These are phyloP conservation scores for Hemicentrotus pulcherrimus DNA, from an alignment of 35 echinoderm and acorn worm genomes.

Conservation along the genomic window DNA sequence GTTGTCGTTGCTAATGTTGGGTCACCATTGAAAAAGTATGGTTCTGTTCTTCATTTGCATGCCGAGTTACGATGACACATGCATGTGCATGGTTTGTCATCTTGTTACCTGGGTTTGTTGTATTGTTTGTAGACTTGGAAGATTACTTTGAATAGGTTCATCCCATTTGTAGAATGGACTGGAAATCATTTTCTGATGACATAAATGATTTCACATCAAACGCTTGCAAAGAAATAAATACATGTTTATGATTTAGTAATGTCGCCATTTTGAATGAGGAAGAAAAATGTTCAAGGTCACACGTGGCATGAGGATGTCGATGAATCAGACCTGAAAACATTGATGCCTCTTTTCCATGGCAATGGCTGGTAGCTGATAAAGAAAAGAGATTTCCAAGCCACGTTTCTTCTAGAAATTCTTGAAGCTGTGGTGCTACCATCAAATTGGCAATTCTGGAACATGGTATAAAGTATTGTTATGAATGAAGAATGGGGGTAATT, in stretches of 20 bases:
- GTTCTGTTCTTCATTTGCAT: background rate
- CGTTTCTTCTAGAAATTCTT: background rate
- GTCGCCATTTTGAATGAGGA: background rate
- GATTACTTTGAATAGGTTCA: background rate
- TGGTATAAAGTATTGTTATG: too few relatives aligned
- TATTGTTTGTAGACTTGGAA: background rate
- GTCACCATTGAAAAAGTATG: background rate
- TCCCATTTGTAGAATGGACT: too few relatives aligned
- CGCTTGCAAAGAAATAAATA: background rate
- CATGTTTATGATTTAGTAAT: background rate
- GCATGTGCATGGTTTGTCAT: background rate
- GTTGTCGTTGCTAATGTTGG: background rate
- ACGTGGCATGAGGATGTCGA: background rate
- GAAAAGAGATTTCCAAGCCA: background rate
- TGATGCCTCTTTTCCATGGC: background rate
- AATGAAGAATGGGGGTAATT: background rate
- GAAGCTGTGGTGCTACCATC: background rate
- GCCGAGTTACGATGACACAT: background rate
- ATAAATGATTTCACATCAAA: background rate
- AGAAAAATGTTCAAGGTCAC: background rate
- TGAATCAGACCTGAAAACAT: background rate
- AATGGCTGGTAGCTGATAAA: background rate
- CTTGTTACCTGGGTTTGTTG: background rate
- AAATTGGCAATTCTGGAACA: too few relatives aligned
- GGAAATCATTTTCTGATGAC: background rate